Conservation (phyloP, 2,797 vertebrate species). For the Yasuhikotakia modesta region DNA sequence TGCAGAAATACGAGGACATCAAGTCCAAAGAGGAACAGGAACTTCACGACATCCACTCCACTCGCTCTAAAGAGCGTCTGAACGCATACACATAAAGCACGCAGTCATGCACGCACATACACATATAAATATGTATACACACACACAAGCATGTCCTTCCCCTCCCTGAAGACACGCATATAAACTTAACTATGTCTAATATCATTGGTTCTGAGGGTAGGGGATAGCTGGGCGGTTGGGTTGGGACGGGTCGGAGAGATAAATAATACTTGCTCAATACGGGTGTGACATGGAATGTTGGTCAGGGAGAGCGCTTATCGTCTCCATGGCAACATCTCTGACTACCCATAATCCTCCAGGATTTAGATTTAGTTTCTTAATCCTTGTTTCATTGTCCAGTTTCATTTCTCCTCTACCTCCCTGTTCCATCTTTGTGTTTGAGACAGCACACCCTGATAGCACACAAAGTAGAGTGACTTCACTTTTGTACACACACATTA, state of each 20-base stretch:
- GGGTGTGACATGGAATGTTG: constrained; percentile 67
- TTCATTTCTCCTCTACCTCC: constrained; percentile 24
- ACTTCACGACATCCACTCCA: constrained; percentile 89
- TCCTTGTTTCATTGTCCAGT: background rate
- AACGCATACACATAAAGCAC: constrained; percentile 88
- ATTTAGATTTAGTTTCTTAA: constrained; percentile 29
- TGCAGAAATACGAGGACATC: constrained; percentile 92
- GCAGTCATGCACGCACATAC: constrained; percentile 15
- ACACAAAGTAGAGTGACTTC: constrained; percentile 62
- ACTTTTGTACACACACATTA: constrained; percentile 46
- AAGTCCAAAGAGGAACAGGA: constrained; percentile 92
- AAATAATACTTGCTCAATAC: constrained; percentile 59
- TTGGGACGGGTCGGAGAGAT: constrained; percentile 71
- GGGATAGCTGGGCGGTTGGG: constrained; percentile 64
- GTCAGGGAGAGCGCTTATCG: constrained; percentile 57
- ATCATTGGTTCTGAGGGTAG: constrained; percentile 43
- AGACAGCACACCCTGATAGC: constrained; percentile 58
- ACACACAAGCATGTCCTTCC: constrained; percentile 57
- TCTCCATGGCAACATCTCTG: constrained; percentile 53
- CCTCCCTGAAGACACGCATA: constrained; percentile 52
- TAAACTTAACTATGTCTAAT: constrained; percentile 45
- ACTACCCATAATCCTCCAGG: constrained; percentile 41
- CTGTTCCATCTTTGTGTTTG: constrained; percentile 35
- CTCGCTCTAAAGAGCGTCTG: constrained; percentile 90
- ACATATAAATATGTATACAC: constrained; percentile 36